Conservation (phyloP, 2,113 vertebrate genomes). For the Marmota monax region DNA sequence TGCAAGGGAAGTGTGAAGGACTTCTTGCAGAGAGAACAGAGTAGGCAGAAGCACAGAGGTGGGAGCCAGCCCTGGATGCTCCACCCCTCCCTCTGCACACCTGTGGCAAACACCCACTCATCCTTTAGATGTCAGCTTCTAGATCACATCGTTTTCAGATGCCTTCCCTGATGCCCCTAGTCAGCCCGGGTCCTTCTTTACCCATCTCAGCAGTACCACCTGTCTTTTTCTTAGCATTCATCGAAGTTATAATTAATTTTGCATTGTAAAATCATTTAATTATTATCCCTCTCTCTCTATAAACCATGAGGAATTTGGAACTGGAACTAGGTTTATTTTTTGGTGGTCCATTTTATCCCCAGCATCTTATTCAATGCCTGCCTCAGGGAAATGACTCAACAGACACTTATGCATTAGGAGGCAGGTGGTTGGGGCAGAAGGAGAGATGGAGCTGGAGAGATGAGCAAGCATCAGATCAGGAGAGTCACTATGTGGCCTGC, state of each 20-base stretch:
- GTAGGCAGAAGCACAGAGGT: neutral
- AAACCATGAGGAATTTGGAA: neutral
- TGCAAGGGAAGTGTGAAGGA: neutral
- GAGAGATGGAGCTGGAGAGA: neutral
- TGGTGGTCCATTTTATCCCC: neutral
- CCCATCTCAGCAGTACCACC: neutral
- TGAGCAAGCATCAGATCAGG: neutral
- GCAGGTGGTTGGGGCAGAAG: rapidly evolving
- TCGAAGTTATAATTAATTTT: neutral
- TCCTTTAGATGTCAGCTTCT: neutral
- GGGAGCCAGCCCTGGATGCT: neutral
- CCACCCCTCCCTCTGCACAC: neutral
- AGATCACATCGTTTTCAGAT: rapidly evolving
- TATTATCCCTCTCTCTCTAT: neutral
- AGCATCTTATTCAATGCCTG: neutral
- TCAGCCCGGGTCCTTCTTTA: too few species aligned
- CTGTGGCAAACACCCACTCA: neutral
- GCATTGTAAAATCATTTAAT: neutral
- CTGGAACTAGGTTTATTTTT: neutral
- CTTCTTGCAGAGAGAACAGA: rapidly evolving
- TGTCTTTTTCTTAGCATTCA: neutral
- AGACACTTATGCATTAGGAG: neutral
- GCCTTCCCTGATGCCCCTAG: rapidly evolving
- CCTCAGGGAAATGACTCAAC: neutral
- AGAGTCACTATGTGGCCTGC: neutral